Conservation (phyloP, 2,113 vertebrate genomes). For the Phaethornis superciliosus region DNA sequence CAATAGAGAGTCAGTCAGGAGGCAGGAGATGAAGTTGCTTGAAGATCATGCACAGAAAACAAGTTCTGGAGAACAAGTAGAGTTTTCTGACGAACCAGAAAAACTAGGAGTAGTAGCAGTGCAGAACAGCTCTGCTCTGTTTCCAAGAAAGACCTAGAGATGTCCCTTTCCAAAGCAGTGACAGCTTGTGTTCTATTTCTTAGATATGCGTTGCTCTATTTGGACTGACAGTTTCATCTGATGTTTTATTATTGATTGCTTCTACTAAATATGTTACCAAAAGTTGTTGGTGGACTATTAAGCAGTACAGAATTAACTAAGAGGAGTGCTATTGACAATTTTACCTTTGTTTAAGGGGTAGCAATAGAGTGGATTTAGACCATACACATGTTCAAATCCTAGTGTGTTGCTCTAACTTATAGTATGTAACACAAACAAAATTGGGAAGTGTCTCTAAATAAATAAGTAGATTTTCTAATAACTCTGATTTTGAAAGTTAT, state of each 20-base stretch:
- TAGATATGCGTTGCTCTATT: neutral
- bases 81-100: neutral
- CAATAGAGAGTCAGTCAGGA: neutral
- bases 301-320: neutral
- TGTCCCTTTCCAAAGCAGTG: neutral
- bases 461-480: neutral
- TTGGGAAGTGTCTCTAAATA: neutral
- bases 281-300: neutral
- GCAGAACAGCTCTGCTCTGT: neutral
- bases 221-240: neutral
- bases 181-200: neutral
- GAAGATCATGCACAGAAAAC: neutral
- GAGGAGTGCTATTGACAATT: neutral
- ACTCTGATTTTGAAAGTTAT: neutral
- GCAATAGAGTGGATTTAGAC: neutral
- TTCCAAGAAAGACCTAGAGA: neutral
- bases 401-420: neutral
- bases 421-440: neutral
- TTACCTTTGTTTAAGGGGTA: neutral
- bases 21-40: rapidly evolving
- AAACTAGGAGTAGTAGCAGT: neutral
- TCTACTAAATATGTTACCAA: neutral
- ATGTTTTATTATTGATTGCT: neutral
- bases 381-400: neutral
- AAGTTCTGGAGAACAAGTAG: neutral